These are phyloP conservation scores for Pachydiplax longipennis DNA, from an alignment of 2,888 invertebrate genomes.

Conservation along the genomic window DNA sequence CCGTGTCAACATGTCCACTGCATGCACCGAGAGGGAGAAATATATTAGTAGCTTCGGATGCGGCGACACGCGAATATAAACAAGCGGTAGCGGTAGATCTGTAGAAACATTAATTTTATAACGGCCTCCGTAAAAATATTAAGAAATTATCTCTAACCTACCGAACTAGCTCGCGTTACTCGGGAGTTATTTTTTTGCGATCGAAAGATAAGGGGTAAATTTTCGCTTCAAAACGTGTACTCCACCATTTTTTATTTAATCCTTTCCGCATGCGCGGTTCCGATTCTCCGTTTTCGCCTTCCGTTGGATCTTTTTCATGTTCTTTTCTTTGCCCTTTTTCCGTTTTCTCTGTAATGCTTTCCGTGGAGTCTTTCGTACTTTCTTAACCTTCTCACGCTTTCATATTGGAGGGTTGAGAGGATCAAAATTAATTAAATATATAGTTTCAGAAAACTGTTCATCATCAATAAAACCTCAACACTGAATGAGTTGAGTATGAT, in stretches of 20 bases:
- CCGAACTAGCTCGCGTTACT: neutral
- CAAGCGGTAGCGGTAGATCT: neutral
- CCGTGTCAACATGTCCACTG: neutral
- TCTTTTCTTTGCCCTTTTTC: neutral
- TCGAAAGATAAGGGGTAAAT: neutral
- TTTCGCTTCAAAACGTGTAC: neutral
- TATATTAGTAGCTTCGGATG: neutral
- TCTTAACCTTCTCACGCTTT: too few relatives aligned
- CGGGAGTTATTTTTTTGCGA: neutral
- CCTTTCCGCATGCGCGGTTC: neutral
- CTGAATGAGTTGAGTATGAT: too few relatives aligned
- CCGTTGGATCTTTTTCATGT: neutral
- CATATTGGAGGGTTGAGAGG: too few relatives aligned
- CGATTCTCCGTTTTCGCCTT: neutral
- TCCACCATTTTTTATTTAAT: neutral
- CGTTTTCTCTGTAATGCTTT: neutral
- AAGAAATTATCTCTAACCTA: neutral
- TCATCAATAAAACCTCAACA: too few relatives aligned
- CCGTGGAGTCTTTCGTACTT: neutral
- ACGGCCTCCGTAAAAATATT: neutral
- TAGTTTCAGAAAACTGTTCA: too few relatives aligned
- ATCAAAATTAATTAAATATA: too few relatives aligned
- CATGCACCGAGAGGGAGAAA: neutral
- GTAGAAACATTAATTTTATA: neutral
- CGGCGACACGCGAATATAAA: neutral